Evolutionary conservation across 2,113 vertebrate genomes (phyloP), one percentile per base, ranked within the genome.

Genomic region (Chaetorhynchus papuensis): DNA sequence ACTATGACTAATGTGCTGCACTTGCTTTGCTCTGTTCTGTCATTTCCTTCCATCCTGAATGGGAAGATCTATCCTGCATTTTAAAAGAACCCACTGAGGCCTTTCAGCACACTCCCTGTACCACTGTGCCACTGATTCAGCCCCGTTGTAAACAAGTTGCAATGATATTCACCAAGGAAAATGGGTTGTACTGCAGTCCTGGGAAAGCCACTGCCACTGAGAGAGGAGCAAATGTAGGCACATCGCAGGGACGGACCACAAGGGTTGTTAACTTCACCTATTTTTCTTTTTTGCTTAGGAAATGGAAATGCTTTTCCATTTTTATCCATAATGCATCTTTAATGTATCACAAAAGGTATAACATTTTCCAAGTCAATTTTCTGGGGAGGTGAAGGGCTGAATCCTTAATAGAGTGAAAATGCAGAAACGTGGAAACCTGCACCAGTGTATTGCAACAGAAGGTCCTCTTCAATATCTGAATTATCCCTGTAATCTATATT

Each of bases 1-100:
- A 94, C 94, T 92, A 87, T 94, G 94, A 96, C 87, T 95, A 96
- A 96, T 93, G 82, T 69, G 64, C 68, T 33, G 5, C 44, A 65
- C 90, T 74, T 52, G 71, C 59, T 78, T 50, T 75, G 74, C 87
- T 89, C 70, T 90, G 31, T 79, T 74, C 90, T 94, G 92, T 74
- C 49, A 64, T 92, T 95, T 95, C 77, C 89, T 93, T 83, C 72
- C 75, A 63, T 87, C 74, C 91, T 70, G 84, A 87, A 52, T 3
- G 4, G 49, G 31, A 79, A 78, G 56, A 76, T 76, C 90, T 26
- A 6, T 44, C 50, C 53, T 63, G 57, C 56, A 70, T 77, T 94
- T 84, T 65, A 93, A 66, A 90, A 76, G 68, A n/a, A 61, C 49
- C 80, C 66, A 49, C 45, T 0, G 1, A 69, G 92, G 41, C 45